Conservation (phyloP, 2,888 invertebrate species). For the Drosophila picticornis region DNA sequence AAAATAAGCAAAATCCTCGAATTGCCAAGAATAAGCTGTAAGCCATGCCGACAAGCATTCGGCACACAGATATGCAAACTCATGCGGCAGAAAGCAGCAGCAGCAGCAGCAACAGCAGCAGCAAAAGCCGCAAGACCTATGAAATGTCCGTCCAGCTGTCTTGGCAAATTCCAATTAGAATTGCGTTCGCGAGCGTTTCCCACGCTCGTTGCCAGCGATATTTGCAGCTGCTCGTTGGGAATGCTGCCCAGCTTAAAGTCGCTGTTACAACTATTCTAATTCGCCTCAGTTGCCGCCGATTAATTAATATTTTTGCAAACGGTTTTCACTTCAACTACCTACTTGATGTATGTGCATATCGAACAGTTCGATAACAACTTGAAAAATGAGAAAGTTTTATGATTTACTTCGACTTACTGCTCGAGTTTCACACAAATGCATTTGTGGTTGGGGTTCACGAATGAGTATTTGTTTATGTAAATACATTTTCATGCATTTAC, state of each 20-base stretch:
- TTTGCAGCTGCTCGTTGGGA: slow-evolving; percentile 48
- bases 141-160: slow-evolving; percentile 16
- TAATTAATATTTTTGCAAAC: slow-evolving; percentile 50
- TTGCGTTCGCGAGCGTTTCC: slow-evolving; percentile 41
- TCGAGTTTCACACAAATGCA: neutral
- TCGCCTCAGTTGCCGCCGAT: slow-evolving; percentile 48
- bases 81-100: slow-evolving; percentile 27
- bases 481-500: neutral
- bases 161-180: slow-evolving; percentile 45
- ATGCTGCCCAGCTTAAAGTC: slow-evolving; percentile 53
- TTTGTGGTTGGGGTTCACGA: neutral
- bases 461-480: neutral
- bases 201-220: slow-evolving; percentile 39
- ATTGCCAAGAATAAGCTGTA: slow-evolving; percentile 12
- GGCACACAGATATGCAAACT: slow-evolving; percentile 49
- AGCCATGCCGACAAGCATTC: slow-evolving; percentile 3
- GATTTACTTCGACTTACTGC: neutral
- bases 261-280: slow-evolving; percentile 65
- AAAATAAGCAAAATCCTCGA: slow-evolving; percentile 1
- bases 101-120: neutral
- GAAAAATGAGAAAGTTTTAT: neutral
- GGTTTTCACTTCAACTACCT: neutral
- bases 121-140: slow-evolving; percentile 8
- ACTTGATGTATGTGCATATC: neutral
- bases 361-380: neutral